These are phyloP conservation scores for Ephydatia muelleri DNA, from an alignment of 37 sponge, comb jelly and placozoan genomes.

Conservation along the genomic window DNA sequence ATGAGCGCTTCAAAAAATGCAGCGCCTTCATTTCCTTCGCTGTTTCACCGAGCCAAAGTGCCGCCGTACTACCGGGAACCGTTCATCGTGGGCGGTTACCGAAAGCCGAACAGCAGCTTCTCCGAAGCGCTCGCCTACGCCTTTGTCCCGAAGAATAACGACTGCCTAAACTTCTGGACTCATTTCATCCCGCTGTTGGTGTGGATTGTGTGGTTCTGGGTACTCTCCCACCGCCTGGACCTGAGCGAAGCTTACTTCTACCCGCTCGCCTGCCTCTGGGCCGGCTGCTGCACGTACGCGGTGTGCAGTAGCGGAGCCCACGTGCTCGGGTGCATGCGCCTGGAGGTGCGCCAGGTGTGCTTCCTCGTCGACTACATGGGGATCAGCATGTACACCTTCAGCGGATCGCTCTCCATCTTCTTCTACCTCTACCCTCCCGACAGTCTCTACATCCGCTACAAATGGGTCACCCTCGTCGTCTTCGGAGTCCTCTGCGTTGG, in stretches of 20 bases:
- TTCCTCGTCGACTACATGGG: slow-evolving; percentile 84
- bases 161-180: slow-evolving; percentile 79
- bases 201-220: slow-evolving; percentile 47
- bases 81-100: slow-evolving; percentile 59
- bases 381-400: slow-evolving; percentile 60
- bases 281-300: slow-evolving; percentile 42
- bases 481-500: neutral
- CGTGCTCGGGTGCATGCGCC: slow-evolving; percentile 44
- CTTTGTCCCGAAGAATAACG: slow-evolving; percentile 58
- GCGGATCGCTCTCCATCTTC: slow-evolving; percentile 30
- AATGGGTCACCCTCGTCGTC: neutral
- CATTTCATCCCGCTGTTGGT: slow-evolving; percentile 65
- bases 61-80: slow-evolving; percentile 43
- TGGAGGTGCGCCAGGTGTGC: slow-evolving; percentile 43
- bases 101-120: slow-evolving; percentile 12
- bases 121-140: slow-evolving; percentile 25
- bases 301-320: slow-evolving; percentile 77
- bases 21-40: no score
- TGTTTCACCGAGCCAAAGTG: slow-evolving; percentile 3
- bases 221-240: neutral
- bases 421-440: slow-evolving; percentile 2
- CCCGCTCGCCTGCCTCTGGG: slow-evolving; percentile 68
- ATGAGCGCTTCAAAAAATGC: no score
- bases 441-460: neutral
- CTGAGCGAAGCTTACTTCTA: slow-evolving; percentile 46